A percentile compares a stretch with the other conserved stretches of the same genome.
Conservation (phyloP, 1,140 invertebrate species). For the Bombus breviceps region DNA sequence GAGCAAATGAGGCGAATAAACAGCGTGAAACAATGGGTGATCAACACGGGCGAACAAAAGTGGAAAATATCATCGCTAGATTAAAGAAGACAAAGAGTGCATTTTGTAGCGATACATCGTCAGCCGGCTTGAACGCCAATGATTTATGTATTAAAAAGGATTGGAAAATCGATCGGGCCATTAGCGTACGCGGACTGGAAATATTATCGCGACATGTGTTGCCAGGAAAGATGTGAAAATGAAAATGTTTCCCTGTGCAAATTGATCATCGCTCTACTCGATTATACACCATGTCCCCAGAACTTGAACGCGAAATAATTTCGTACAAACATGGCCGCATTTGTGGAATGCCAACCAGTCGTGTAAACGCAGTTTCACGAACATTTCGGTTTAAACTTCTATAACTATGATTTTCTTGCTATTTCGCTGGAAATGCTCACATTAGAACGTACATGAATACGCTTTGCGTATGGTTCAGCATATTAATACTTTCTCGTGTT, state of each 20-base stretch:
- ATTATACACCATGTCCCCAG: background rate
- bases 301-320: constrained; percentile 7
- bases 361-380: background rate
- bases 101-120: constrained; percentile 39
- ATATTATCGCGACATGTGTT: constrained; percentile 51
- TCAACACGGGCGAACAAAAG: background rate
- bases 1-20: background rate
- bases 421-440: background rate
- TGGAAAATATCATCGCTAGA: constrained; percentile 28
- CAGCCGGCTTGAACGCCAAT: background rate
- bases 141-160: constrained; percentile 49
- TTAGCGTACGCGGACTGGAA: constrained; percentile 36
- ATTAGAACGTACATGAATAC: background rate
- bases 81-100: constrained; percentile 28
- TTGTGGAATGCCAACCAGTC: background rate
- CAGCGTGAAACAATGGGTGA: background rate
- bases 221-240: constrained; percentile 41
- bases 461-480: too few species aligned
- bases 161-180: constrained; percentile 43
- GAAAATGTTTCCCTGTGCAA: constrained; percentile 35
- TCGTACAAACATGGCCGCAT: background rate
- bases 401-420: background rate
- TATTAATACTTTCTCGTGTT: background rate
- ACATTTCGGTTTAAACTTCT: background rate
- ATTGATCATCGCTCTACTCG: background rate